Conservation (phyloP, 1,140 invertebrate genomes). For the Heliconius himera region DNA sequence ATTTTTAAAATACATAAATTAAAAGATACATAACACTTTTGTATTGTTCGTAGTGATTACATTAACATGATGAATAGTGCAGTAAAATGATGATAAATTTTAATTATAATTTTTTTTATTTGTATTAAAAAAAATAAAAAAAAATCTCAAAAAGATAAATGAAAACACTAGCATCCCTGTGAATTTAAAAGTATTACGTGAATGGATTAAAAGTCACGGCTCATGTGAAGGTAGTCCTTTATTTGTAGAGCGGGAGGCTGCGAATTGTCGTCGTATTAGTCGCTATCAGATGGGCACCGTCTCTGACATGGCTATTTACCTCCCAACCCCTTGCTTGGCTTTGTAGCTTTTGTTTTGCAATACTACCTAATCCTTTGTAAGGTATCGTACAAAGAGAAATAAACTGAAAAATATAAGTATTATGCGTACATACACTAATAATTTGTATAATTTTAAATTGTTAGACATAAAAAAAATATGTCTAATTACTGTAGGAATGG, state of each 20-base stretch:
- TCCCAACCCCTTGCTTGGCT: constrained; percentile 44
- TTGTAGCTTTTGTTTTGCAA: constrained; percentile 47
- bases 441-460: no score
- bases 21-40: no score
- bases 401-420: neutral
- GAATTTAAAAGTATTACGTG: constrained; percentile 15
- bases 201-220: constrained; percentile 45
- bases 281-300: constrained; percentile 63
- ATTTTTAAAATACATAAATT: neutral
- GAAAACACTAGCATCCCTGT: neutral
- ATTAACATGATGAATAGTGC: no score
- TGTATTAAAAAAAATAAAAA: no score
- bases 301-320: constrained; percentile 45
- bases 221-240: constrained; percentile 45
- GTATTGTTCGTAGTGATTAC: no score
- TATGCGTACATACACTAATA: no score
- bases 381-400: neutral
- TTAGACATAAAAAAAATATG: no score
- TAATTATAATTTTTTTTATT: no score
- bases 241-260: constrained; percentile 60
- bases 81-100: no score
- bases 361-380: constrained; percentile 6
- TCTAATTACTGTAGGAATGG: no score
- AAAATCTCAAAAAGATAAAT: no score
- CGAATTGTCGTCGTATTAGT: constrained; percentile 76